Evolutionary conservation across 2,888 invertebrate genomes (phyloP).

Genomic region (Neoaliturus tenellus): DNA sequence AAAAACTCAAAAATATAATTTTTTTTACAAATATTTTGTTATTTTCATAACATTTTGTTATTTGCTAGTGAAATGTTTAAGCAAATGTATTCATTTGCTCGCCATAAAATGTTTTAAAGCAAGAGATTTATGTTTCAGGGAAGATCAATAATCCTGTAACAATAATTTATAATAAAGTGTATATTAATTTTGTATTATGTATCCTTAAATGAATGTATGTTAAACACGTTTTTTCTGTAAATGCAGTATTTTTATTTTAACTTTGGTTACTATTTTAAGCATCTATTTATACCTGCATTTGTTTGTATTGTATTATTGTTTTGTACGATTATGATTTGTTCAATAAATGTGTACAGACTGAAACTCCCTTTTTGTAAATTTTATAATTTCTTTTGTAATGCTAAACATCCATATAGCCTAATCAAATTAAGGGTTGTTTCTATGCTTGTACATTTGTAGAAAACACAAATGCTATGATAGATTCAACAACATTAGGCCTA

Average conservation of each 20-base stretch:
- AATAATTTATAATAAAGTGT: background rate
- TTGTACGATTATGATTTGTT: background rate
- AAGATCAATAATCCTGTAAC: background rate
- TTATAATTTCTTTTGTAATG: too few relatives aligned
- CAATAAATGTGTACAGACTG: constrained; percentile 17
- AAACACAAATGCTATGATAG: too few relatives aligned
- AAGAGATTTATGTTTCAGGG: background rate
- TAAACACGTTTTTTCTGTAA: background rate
- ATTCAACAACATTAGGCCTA: too few relatives aligned
- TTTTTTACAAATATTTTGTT: too few relatives aligned
- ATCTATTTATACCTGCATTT: background rate
- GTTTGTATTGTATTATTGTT: background rate
- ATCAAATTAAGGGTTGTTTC: too few relatives aligned
- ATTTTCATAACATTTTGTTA: too few relatives aligned
- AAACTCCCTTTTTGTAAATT: too few relatives aligned
- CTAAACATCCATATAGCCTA: too few relatives aligned
- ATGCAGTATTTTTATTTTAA: background rate
- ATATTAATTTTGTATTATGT: background rate
- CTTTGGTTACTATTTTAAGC: background rate
- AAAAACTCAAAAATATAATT: too few relatives aligned
- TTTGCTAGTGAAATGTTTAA: too few relatives aligned
- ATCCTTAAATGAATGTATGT: background rate
- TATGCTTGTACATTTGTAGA: too few relatives aligned
- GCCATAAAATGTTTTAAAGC: background rate
- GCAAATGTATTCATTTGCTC: background rate